phyloP scores from a whole-genome alignment of 2,888 invertebrate genomes.

The Camponotus fellah region DNA sequence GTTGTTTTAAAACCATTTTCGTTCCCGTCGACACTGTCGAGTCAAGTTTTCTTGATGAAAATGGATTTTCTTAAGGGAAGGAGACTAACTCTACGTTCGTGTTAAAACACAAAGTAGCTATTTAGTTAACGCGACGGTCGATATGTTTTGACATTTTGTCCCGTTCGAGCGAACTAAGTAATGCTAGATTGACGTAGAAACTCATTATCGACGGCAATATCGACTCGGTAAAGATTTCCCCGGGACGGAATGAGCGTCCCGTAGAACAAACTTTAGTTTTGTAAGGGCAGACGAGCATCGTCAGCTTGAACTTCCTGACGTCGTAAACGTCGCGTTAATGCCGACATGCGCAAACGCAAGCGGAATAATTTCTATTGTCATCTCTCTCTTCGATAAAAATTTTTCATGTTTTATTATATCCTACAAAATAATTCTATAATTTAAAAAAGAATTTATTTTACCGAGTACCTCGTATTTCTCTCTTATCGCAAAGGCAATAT shows the following conservation, averaged over 20 bases:
- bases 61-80: background rate
- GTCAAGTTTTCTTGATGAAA: background rate
- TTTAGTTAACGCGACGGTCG: conserved; percentile 8
- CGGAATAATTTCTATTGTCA: conserved; percentile 52
- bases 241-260: conserved; percentile 5
- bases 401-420: background rate
- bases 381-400: conserved; percentile 14
- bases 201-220: conserved; percentile 44
- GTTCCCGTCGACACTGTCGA: background rate
- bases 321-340: conserved; percentile 50
- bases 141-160: conserved; percentile 18
- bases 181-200: conserved; percentile 19
- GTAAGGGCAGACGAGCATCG: conserved; percentile 29
- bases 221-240: conserved; percentile 44
- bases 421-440: conserved; percentile 4
- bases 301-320: conserved; percentile 35
- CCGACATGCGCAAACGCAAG: conserved; percentile 44
- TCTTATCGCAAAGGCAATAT: background rate
- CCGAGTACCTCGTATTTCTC: background rate
- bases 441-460: background rate
- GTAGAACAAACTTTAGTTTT: conserved; percentile 46
- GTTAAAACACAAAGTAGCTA: background rate
- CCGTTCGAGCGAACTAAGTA: conserved; percentile 5
- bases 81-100: background rate
- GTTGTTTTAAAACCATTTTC: conserved; percentile 14